Base-by-base conservation (phyloP, 2,888 invertebrate genomes). In the Ochropleura plecta region DNA sequence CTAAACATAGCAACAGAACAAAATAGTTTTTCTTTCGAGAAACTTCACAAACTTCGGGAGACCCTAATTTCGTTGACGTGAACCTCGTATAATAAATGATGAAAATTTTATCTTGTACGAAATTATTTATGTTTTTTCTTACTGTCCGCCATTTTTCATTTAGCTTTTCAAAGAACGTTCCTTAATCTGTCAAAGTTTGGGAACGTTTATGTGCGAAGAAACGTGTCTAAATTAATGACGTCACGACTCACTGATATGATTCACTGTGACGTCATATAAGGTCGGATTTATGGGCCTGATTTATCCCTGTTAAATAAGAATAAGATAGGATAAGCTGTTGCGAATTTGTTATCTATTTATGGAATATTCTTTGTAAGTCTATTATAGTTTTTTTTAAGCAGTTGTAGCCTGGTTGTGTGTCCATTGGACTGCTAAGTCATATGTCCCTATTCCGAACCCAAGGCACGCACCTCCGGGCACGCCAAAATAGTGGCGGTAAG, bases 241-340 rank as follows among this genome's bases (percentile, higher is more conserved):
- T 89, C 90, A 92, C 90, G 92, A 90, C 89, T 87, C 84, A 88
- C 86, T 89, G 91, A 91, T 92, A 91, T 89, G 91, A 92, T 92
- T 91, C 91, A 92, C 84, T 77, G 79, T 90, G 90, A 90, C 88
- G 84, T 88, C 90, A 86, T 74, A 80, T 78, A 73, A 86, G 80
- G 76, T 72, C 76, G 76, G 87, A 90, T 91, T 90, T 90, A 89
- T 90, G 86, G 86, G 69, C 63, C 82, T 88, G 87, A 90, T 92
- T 88, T 86, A 90, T 89, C 85, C 88, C 88, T 81, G 86, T 90
- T 89, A 90, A 85, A 86, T 88, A 89, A 84, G 89, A 88, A 82
- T 71, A 60, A 73, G 68, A 76, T 66, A 64, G 53, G 71, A 57
- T 81, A 55, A 73, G 73, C 59, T 49, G 53, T 76, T 70, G 40